Evolutionary conservation across 2,888 invertebrate species (phyloP), one percentile per base, ranked within the genome.

Genomic region (Caenorhabditis macrosperma): DNA sequence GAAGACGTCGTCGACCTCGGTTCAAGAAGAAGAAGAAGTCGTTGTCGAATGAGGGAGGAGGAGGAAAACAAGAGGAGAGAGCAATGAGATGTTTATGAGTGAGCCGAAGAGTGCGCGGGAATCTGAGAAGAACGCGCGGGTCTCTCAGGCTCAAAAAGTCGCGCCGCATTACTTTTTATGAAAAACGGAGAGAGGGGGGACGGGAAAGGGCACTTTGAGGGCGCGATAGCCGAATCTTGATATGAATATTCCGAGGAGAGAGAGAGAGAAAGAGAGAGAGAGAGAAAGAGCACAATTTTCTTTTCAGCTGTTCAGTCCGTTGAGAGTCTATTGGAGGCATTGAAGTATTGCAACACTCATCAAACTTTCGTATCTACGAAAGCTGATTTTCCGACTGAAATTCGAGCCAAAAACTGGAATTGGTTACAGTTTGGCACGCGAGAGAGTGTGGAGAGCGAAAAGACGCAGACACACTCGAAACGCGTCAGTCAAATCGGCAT

Each of bases 121-220:
- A 69, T 69, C 60, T 38, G 68, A 69, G 68, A 69, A 60, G 59
- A 66, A 66, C 66, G 66, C 50, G 20, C 17, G n/a, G 48, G 15
- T n/a, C 52, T 67, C 41, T 66, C 44, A 22, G 41, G 41, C 38
- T 10, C 22, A 48, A 59, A 59, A 68, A 68, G 59, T 59, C 50
- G n/a, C n/a, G 38, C 57, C 67, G 26, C 50, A 48, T 57, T 67
- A 59, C 68, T 68, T 59, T n/a, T 66, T 59, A 59, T 59, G 64
- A 41, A 50, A 59, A 55, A 30, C n/a, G n/a, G 24, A 52, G 50
- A 50, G 50, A 46, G 22, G 61, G 10, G 20, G 10, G 17, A 35
- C 33, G 38, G 68, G 33, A 59, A 68, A 59, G 28, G 59, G 57
- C 38, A 52, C 59, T 26, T 59, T 66, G 50, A 38, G 20, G 38